Evolutionary conservation across 2,113 vertebrate genomes (phyloP), one percentile per base, ranked within the genome.

Genomic region (Microcebus tavaratra): DNA sequence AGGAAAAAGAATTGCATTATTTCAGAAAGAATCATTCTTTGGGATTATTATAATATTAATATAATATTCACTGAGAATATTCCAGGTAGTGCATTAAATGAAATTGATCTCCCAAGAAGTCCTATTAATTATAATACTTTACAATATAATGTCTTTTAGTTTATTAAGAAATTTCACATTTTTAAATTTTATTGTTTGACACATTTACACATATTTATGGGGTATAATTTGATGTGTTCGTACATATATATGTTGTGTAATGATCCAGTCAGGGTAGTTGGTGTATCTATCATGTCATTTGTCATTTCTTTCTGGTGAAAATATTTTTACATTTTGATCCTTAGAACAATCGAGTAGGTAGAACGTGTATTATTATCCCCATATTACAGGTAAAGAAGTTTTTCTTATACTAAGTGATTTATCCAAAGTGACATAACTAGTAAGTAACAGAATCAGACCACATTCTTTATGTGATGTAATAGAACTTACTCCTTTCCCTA

Each of bases 361-460:
- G 29, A 9, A 6, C 18, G n/a, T 63, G 14, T 79, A 61, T 90
- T 81, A 68, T 39, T 78, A 48, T 84, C 42, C 29, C 9, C 25
- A 55, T 90, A 57, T 81, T 90, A 81, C 23, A 82, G 31, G 45
- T 83, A 75, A 95, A 82, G 34, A 80, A 63, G 50, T 39, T 86
- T 78, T 61, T 95, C 68, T 48, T 55, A 80, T 7, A 12, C 65
- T 61, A 55, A 75, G 17, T 80, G 21, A 68, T 36, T 85, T 83
- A 85, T 18, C 59, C 25, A 90, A 79, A 95, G 63, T 76, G 89
- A 55, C 20, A 70, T 87, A 68, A 53, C 25, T 68, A 53, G 2
- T 75, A 70, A 91, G 50, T 96, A 90, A 80, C 34, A 90, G 95
- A 95, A 80, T 27, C 5, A 88, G 48, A 76, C 61, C 48, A 63